Conservation (phyloP, 2,888 invertebrate species). For the Endomychus coccineus region DNA sequence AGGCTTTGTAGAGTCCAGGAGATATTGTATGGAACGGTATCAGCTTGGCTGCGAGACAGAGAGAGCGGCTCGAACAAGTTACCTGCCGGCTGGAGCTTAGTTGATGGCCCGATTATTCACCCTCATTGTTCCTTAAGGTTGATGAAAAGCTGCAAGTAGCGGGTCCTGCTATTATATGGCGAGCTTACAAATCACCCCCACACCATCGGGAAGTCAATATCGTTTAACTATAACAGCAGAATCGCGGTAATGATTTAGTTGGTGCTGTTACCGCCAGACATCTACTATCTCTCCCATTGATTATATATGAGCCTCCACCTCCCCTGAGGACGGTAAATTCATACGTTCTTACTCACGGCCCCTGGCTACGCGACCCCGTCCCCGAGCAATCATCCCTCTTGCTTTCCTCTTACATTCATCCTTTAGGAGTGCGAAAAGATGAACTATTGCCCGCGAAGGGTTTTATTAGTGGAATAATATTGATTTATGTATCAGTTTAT, state of each 20-base stretch:
- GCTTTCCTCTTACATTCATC: neutral
- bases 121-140: constrained; percentile 33
- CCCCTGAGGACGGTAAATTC: constrained; percentile 35
- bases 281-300: constrained; percentile 35
- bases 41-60: neutral
- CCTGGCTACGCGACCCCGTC: no score
- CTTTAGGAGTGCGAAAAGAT: constrained; percentile 33
- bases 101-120: constrained; percentile 34
- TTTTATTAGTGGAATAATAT: constrained; percentile 26
- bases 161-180: constrained; percentile 30
- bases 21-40: constrained; percentile 10
- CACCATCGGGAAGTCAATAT: constrained; percentile 36
- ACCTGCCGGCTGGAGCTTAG: constrained; percentile 23
- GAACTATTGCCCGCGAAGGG: constrained; percentile 33
- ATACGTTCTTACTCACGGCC: no score
- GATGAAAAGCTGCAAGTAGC: constrained; percentile 32
- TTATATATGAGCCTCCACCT: constrained; percentile 34
- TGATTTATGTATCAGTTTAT: constrained; percentile 11
- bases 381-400: no score
- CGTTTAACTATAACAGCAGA: constrained; percentile 37
- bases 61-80: neutral
- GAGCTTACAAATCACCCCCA: constrained; percentile 35
- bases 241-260: constrained; percentile 38
- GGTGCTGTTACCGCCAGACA: constrained; percentile 35
- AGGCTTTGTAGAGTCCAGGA: constrained; percentile 15